These are phyloP conservation scores for Plemyria rubiginata DNA, from an alignment of 2,888 invertebrate species.

Conservation along the genomic window DNA sequence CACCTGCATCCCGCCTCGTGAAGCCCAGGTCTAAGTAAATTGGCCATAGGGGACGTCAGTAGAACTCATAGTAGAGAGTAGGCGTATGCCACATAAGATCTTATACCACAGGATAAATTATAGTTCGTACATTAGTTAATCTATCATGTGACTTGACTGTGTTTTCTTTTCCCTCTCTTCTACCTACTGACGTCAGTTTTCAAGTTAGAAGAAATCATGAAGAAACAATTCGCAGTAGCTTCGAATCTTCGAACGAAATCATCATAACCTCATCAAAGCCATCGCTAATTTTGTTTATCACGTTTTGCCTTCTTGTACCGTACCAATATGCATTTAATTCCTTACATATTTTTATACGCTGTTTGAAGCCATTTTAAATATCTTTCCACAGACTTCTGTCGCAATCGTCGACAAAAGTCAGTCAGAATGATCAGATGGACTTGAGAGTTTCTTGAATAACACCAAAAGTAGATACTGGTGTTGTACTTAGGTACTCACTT, in stretches of 20 bases:
- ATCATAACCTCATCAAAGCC: conserved; percentile 21
- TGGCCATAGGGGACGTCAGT: conserved; percentile 8
- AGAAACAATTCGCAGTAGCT: conserved; percentile 7
- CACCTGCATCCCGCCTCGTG: conserved; percentile 91
- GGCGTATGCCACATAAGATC: not conserved
- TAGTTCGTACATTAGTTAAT: too few relatives aligned
- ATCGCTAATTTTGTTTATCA: conserved; percentile 37
- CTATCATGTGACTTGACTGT: not conserved
- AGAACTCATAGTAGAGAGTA: not conserved
- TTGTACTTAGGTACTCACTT: not conserved
- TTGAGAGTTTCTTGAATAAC: not conserved
- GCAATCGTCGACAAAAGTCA: too few relatives aligned
- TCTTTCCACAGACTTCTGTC: too few relatives aligned
- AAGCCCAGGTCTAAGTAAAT: conserved; percentile 84
- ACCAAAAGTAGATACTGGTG: not conserved
- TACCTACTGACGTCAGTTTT: not conserved
- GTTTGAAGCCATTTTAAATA: too few relatives aligned
- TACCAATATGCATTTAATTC: conserved; percentile 63
- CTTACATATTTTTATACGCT: not conserved
- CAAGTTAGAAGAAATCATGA: conserved; percentile 6
- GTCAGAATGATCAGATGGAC: not conserved
- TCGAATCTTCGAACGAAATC: conserved; percentile 18
- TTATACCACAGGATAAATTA: too few relatives aligned
- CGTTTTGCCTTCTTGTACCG: conserved; percentile 38
- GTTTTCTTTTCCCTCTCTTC: not conserved